These are phyloP conservation scores for Lasioglossum pauxillum DNA, from an alignment of 2,888 invertebrate genomes.

Conservation along the genomic window DNA sequence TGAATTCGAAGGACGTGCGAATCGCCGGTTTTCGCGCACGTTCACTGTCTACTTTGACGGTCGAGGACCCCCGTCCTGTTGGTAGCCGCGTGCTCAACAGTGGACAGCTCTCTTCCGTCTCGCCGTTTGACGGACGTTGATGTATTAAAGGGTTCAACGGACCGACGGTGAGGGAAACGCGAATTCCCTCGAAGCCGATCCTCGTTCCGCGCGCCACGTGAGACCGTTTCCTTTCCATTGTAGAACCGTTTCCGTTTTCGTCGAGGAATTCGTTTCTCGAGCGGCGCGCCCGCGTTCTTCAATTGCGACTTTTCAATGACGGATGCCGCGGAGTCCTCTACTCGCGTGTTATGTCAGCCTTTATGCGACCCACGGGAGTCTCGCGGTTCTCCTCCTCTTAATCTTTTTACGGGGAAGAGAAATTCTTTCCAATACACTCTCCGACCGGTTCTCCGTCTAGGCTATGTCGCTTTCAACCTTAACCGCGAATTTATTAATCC, in stretches of 20 bases:
- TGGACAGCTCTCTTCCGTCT: slow-evolving; percentile 31
- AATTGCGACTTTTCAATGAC: neutral
- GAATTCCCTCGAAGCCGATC: slow-evolving; percentile 6
- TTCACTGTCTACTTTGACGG: slow-evolving; percentile 33
- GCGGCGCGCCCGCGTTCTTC: neutral
- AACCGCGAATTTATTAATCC: neutral
- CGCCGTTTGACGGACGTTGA: slow-evolving; percentile 33
- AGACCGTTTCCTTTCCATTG: slow-evolving; percentile 20
- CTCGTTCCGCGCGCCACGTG: slow-evolving; percentile 10
- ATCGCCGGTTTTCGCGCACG: slow-evolving; percentile 62
- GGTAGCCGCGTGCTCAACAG: neutral
- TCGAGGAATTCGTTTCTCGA: slow-evolving; percentile 14
- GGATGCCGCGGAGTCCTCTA: no score
- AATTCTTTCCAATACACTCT: neutral
- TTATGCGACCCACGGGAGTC: neutral
- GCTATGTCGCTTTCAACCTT: neutral
- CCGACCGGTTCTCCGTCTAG: neutral
- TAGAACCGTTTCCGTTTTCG: slow-evolving; percentile 28
- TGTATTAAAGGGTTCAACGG: slow-evolving; percentile 33
- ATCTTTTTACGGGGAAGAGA: neutral
- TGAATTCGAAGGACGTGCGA: slow-evolving; percentile 54
- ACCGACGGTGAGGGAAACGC: neutral
- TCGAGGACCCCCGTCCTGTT: slow-evolving; percentile 39
- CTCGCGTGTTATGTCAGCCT: neutral
- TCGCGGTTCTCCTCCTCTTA: neutral